A percentile compares a stretch with the other conserved stretches of the same genome.
Conservation (phyloP, 1,140 invertebrate genomes). For the Chrysomallon squamiferum region DNA sequence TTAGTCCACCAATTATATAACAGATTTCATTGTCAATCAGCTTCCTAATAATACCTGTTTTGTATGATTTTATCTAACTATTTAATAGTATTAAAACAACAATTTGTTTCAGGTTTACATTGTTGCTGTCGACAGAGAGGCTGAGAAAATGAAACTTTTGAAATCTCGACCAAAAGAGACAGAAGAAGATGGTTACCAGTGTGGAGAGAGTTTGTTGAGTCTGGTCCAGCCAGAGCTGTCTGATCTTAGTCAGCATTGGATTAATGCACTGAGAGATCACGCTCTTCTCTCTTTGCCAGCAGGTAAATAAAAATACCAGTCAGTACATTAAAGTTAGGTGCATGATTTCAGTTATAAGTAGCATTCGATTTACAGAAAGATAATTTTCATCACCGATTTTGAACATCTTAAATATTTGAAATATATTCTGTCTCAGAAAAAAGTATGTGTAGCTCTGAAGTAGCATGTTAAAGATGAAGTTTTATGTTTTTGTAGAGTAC, state of each 20-base stretch:
- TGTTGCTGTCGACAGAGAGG: conserved; percentile 85
- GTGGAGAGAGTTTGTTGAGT: conserved; percentile 77
- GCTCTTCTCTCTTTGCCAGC: conserved; percentile 90
- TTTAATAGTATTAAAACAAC: too few relatives aligned
- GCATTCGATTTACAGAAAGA: too few relatives aligned
- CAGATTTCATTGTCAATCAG: too few relatives aligned
- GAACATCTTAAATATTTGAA: too few relatives aligned
- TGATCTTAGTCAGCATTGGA: conserved; percentile 91
- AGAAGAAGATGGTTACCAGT: conserved; percentile 65
- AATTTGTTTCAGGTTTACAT: conserved; percentile 94
- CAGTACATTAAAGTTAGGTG: neutral
- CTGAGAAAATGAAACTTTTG: conserved; percentile 63
- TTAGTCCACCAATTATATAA: too few relatives aligned
- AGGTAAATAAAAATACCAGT: conserved; percentile 65
- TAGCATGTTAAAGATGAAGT: neutral
- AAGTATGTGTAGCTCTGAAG: too few relatives aligned
- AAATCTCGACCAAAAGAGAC: conserved; percentile 69
- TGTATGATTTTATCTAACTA: too few relatives aligned
- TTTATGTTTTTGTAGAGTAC: conserved; percentile 73
- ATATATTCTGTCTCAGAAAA: too few relatives aligned
- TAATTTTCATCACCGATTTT: too few relatives aligned
- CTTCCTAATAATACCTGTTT: too few relatives aligned
- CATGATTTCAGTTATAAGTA: too few relatives aligned
- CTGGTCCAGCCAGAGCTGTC: conserved; percentile 93
- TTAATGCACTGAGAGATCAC: conserved; percentile 92